Evolutionary conservation across 2,797 vertebrate genomes (phyloP).

Genomic region (Sorex maritimensis): DNA sequence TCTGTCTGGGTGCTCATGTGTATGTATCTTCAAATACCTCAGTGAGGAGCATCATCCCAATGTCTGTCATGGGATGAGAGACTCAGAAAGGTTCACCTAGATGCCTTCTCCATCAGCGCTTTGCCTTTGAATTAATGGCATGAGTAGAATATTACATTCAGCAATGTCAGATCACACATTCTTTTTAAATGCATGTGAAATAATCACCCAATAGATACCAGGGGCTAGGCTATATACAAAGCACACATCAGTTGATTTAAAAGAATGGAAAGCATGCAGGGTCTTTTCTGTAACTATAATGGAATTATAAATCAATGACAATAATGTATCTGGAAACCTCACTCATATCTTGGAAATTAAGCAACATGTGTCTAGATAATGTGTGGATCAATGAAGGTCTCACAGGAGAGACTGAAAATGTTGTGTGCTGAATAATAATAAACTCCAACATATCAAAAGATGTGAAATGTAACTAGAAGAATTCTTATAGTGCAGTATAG

Average conservation of each 20-base stretch:
- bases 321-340: constrained; percentile 14
- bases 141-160: neutral
- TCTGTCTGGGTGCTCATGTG: neutral
- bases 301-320: constrained; percentile 37
- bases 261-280: neutral
- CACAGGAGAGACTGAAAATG: neutral
- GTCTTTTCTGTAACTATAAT: neutral
- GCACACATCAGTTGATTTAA: too few relatives aligned
- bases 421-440: neutral
- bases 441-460: constrained; percentile 30
- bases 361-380: neutral
- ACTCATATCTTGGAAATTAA: constrained; percentile 49
- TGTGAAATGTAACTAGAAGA: constrained; percentile 15
- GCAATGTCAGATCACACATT: neutral
- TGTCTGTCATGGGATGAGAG: neutral
- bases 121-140: neutral
- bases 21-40: neutral
- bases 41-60: too few relatives aligned
- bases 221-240: neutral
- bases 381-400: constrained; percentile 10
- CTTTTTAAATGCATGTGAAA: neutral
- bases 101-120: neutral
- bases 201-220: neutral
- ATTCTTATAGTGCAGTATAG: neutral
- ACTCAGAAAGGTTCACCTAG: neutral